Conservation (phyloP, 2,888 invertebrate species). For the Eumacrocentrus americanus region DNA sequence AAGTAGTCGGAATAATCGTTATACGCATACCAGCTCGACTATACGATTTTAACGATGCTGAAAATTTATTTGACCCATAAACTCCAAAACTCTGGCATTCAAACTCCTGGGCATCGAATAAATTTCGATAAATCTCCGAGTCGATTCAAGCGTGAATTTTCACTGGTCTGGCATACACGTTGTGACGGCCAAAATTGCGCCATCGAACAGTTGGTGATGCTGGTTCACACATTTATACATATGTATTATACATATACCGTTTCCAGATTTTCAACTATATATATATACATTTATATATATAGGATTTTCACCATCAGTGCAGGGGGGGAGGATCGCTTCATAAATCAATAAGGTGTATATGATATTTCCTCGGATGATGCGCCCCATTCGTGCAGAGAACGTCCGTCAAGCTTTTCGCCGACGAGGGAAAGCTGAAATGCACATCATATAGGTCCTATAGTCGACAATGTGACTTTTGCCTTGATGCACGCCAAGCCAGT, state of each 20-base stretch:
- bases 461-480: constrained; percentile 28
- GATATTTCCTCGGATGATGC: constrained; percentile 31
- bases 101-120: constrained; percentile 11
- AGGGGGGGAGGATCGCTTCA: constrained; percentile 29
- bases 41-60: constrained; percentile 11
- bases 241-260: neutral
- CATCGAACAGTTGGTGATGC: neutral
- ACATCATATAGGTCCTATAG: constrained; percentile 5
- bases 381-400: constrained; percentile 29
- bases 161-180: neutral
- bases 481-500: constrained; percentile 24
- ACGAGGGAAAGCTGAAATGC: constrained; percentile 9
- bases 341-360: constrained; percentile 38
- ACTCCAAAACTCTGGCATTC: constrained; percentile 13
- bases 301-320: constrained; percentile 29
- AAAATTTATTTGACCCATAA: constrained; percentile 24
- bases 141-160: constrained; percentile 18
- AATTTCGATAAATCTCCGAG: constrained; percentile 20
- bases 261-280: neutral
- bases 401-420: constrained; percentile 35
- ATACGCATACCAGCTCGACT: neutral
- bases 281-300: neutral
- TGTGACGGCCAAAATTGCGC: constrained; percentile 3
- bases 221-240: neutral
- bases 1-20: neutral